phyloP scores from a whole-genome alignment of 2,797 vertebrate genomes.

The Enteromius trimaculatus region DNA sequence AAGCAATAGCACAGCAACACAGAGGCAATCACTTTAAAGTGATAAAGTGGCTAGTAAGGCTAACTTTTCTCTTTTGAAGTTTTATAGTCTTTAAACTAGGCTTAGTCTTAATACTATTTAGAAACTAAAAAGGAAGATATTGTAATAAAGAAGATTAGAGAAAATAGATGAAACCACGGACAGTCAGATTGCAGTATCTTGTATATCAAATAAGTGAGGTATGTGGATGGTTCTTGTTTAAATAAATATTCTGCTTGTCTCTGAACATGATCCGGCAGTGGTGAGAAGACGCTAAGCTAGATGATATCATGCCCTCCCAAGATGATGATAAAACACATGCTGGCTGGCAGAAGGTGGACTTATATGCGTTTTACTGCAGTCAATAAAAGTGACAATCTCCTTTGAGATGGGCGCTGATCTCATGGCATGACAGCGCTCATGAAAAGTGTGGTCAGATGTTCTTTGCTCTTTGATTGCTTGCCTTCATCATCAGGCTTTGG shows the following conservation, averaged over 20 bases:
- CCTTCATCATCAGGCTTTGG: neutral
- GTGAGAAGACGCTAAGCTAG: constrained; percentile 63
- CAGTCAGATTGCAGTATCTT: neutral
- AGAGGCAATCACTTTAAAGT: no score
- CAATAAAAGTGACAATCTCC: constrained; percentile 65
- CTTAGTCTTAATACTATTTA: neutral
- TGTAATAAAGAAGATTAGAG: neutral
- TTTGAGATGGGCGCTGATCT: constrained; percentile 69
- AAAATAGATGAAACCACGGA: neutral
- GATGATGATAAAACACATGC: constrained; percentile 69
- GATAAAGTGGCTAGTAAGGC: neutral
- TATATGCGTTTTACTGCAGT: constrained; percentile 71
- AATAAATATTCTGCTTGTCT: constrained; percentile 42
- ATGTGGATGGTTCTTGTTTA: constrained; percentile 41
- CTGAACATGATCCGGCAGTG: constrained; percentile 55
- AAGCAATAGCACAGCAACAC: neutral
- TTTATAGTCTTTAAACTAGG: neutral
- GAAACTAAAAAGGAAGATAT: neutral
- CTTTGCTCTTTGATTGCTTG: constrained; percentile 21
- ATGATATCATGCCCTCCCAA: constrained; percentile 73
- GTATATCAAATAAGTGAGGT: neutral
- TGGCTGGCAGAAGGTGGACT: constrained; percentile 64
- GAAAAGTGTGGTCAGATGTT: constrained; percentile 47
- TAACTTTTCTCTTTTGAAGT: neutral
- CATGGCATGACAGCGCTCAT: constrained; percentile 68